Evolutionary conservation across 2,113 vertebrate genomes (phyloP), one percentile per base, ranked within the genome.

Genomic region (Lipophrys pholis): DNA sequence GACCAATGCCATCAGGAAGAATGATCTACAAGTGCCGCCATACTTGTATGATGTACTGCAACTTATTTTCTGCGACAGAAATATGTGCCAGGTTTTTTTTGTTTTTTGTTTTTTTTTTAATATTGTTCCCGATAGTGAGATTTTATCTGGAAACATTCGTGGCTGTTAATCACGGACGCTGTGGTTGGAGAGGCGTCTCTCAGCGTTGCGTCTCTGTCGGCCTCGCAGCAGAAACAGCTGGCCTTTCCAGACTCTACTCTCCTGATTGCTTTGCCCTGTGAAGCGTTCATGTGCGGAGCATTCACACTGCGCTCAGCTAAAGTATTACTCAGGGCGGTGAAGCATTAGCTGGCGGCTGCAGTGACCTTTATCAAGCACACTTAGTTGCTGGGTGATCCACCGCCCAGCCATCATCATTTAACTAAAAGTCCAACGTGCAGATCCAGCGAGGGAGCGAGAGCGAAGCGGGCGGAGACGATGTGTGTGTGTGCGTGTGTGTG

Each of bases 341-440:
- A 74, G 74, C 81, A 72, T 78, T 76, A 79, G 59, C 63, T 38
- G 64, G 69, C 62, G 56, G 81, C 73, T 54, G 76, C 15, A 2
- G 38, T 87, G 89, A 89, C 90, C 86, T 92, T 90, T 90, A 82
- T 77, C 54, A 69, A 73, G 73, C 73, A 57, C 84, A 81, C 77
- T 72, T 65, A 73, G 61, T 56, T 40, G 4, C 72, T 56, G 71
- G 72, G 79, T 58, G 67, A 78, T 78, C 69, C 62, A 59, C 69
- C 68, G 57, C 68, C 10, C 6, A 62, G 35, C 53, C 11, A 43
- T 75, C 40, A 5, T 60, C 73, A 76, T 73, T 84, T 84, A 79
- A 80, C 69, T 56, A 62, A 61, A 2, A 61, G 2, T 73, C 55
- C 42, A 46, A 11, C 15, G 8, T 35, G 1, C 50, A 49, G 49